A percentile compares a stretch with the other conserved stretches of the same genome.
These are phyloP conservation scores for Drosophila truncata DNA, from an alignment of 1,140 invertebrate species.

Conservation along the genomic window DNA sequence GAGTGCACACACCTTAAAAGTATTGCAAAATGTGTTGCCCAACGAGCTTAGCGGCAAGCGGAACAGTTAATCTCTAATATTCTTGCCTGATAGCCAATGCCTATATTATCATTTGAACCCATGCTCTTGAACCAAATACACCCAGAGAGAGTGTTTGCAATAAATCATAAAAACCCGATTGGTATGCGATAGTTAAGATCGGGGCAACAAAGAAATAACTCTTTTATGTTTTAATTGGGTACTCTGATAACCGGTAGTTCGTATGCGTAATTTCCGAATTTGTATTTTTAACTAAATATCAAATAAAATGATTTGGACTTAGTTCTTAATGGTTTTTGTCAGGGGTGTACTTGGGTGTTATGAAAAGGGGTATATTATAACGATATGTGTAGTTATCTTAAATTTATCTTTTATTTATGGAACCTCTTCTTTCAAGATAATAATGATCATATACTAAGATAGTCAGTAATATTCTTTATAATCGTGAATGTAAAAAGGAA, in stretches of 20 bases:
- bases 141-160: conserved; percentile 4
- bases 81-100: conserved; percentile 34
- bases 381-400: neutral
- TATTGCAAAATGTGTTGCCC: conserved; percentile 30
- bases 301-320: neutral
- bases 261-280: conserved; percentile 20
- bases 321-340: neutral
- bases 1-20: conserved; percentile 32
- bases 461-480: neutral
- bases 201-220: conserved; percentile 11
- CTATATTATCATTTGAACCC: conserved; percentile 40
- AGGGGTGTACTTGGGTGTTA: neutral
- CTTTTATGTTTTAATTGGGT: conserved; percentile 9
- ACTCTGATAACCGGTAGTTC: conserved; percentile 13
- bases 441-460: neutral
- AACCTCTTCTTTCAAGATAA: neutral
- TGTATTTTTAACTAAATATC: neutral
- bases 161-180: conserved; percentile 11
- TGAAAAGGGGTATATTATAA: neutral
- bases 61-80: conserved; percentile 37
- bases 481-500: neutral
- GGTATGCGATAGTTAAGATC: conserved; percentile 15
- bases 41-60: conserved; percentile 23
- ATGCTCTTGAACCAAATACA: conserved; percentile 39
- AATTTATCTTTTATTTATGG: neutral